These are phyloP conservation scores for Cyanoramphus novaezelandiae DNA, from an alignment of 2,113 vertebrate genomes.

Conservation along the genomic window DNA sequence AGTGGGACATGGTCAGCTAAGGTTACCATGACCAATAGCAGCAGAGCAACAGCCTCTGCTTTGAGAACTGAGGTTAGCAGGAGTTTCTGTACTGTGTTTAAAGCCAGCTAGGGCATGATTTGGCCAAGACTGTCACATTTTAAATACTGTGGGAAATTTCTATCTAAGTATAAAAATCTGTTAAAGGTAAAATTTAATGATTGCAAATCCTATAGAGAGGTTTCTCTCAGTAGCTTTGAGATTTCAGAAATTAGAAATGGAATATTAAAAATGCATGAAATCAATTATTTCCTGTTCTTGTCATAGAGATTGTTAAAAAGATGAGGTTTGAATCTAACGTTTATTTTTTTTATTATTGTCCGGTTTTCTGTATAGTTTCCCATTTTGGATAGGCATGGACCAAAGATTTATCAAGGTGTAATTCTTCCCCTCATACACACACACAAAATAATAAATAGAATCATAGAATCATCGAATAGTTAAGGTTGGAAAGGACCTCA, in stretches of 20 bases:
- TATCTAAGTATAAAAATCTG: not conserved
- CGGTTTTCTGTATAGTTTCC: not conserved
- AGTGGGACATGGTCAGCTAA: not conserved
- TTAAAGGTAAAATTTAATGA: not conserved
- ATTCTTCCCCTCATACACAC: not conserved
- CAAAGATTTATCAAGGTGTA: not conserved
- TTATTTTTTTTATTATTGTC: not conserved
- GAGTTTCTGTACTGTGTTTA: not conserved
- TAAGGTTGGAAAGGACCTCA: too few species aligned
- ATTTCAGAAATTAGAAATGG: not conserved
- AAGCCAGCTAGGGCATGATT: not conserved
- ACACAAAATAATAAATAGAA: not conserved
- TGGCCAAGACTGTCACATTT: not conserved
- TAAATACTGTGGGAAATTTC: constrained; percentile 33
- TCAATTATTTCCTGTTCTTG: not conserved
- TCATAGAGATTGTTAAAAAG: not conserved
- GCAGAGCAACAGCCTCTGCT: not conserved
- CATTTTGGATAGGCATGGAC: not conserved
- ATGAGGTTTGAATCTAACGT: not conserved
- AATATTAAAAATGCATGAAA: not conserved
- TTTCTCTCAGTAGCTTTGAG: not conserved
- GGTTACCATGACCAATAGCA: not conserved
- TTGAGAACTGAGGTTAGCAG: not conserved
- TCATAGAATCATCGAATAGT: too few species aligned
- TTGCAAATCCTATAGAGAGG: not conserved